Evolutionary conservation across 92 coral and sea anemone genomes (phyloP).

Genomic region (Isaurus tuberculatus): DNA sequence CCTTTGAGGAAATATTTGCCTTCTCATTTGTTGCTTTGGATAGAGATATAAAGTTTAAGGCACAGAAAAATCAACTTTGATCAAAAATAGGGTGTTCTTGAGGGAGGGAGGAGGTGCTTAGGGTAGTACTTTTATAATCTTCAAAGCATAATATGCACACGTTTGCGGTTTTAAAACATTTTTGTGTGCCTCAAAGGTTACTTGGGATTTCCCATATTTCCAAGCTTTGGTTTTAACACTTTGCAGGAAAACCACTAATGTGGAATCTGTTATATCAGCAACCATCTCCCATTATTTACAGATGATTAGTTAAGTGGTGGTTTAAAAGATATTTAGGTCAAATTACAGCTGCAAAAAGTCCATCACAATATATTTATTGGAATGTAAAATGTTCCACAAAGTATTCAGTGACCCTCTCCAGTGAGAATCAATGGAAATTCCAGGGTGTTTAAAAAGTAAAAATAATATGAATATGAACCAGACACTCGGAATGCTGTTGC

Average conservation of each 20-base stretch:
- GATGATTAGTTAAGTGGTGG: neutral
- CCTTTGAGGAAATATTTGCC: neutral
- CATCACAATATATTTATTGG: neutral
- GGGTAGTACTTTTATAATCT: neutral
- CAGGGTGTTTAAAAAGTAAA: neutral
- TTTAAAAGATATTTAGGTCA: neutral
- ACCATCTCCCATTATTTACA: neutral
- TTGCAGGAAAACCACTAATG: neutral
- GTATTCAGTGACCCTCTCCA: neutral
- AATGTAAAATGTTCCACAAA: neutral
- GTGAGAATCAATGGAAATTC: neutral
- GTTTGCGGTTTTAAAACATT: neutral
- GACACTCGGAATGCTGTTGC: neutral
- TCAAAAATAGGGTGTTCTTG: constrained; percentile 5
- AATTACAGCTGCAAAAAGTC: neutral
- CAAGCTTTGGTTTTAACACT: neutral
- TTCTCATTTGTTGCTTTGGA: neutral
- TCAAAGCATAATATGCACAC: neutral
- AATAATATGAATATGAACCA: neutral
- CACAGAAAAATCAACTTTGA: neutral
- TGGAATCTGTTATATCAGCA: neutral
- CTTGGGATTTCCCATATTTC: neutral
- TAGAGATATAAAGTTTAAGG: constrained; percentile 4
- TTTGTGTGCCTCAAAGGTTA: neutral
- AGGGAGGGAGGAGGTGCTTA: neutral